Evolutionary conservation across 30 jellyfish, hydroid and myxozoan genomes (phyloP).

Genomic region (Nemopilema nomurai): DNA sequence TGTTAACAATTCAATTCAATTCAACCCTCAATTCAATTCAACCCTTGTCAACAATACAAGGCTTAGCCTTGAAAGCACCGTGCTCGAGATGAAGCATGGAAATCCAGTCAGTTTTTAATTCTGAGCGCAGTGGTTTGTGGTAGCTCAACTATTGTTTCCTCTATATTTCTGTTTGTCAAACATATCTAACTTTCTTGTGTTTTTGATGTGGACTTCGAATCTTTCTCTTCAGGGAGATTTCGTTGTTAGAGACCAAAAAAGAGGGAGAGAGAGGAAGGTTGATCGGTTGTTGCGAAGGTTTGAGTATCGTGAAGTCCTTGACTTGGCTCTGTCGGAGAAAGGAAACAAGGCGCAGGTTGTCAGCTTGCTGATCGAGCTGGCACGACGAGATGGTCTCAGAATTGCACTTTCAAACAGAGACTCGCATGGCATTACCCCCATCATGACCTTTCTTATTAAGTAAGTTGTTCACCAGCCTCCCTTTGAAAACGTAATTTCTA

Average conservation of each 20-base stretch:
- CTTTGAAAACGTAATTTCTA: background rate
- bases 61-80: too few relatives aligned
- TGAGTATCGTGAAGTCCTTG: constrained; percentile 82
- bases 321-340: constrained; percentile 44
- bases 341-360: constrained; percentile 65
- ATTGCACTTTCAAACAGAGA: constrained; percentile 72
- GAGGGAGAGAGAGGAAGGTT: constrained; percentile 19
- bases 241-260: constrained; percentile 54
- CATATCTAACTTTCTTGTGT: too few relatives aligned
- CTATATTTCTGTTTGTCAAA: too few relatives aligned
- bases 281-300: constrained; percentile 67
- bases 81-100: too few relatives aligned
- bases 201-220: too few relatives aligned
- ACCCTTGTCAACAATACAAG: too few relatives aligned
- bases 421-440: constrained; percentile 55
- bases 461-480: constrained; percentile 15
- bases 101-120: too few relatives aligned
- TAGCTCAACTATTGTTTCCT: too few relatives aligned
- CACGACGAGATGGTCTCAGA: constrained; percentile 85
- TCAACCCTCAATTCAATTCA: too few relatives aligned
- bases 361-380: constrained; percentile 69
- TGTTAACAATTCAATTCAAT: too few relatives aligned
- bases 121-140: too few relatives aligned
- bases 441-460: constrained; percentile 71
- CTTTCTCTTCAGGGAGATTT: constrained; percentile 69